These are phyloP conservation scores for Hedya salicella DNA, from an alignment of 2,888 invertebrate species.

Conservation along the genomic window DNA sequence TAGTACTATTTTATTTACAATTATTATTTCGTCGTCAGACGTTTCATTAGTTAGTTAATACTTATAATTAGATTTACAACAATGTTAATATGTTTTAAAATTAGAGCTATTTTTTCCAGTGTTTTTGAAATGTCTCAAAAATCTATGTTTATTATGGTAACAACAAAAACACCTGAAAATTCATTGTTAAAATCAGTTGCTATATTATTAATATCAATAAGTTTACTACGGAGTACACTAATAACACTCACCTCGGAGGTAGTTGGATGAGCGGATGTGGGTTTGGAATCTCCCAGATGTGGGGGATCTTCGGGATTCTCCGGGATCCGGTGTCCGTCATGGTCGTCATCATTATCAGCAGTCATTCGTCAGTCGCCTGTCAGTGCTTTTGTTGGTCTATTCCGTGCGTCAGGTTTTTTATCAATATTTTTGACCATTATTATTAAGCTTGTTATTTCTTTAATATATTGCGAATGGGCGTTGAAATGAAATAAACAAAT, in stretches of 20 bases:
- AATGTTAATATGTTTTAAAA: conserved; percentile 10
- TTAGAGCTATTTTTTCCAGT: background rate
- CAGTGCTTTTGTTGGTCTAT: conserved; percentile 18
- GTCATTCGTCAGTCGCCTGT: conserved; percentile 47
- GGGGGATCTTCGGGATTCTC: conserved; percentile 65
- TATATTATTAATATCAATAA: conserved; percentile 22
- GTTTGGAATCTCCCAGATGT: conserved; percentile 62
- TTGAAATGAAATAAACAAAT: conserved; percentile 50
- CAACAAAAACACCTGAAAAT: conserved; percentile 17
- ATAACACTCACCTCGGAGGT: conserved; percentile 71
- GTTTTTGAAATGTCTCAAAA: conserved; percentile 4
- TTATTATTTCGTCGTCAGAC: background rate
- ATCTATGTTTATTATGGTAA: background rate
- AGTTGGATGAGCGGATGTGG: conserved; percentile 70
- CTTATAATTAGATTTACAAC: conserved; percentile 15
- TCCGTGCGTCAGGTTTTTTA: conserved; percentile 1
- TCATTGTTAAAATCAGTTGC: conserved; percentile 14
- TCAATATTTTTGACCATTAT: background rate
- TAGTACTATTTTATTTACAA: conserved; percentile 34
- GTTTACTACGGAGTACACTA: conserved; percentile 46
- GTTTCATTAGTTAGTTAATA: conserved; percentile 20
- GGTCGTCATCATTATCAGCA: conserved; percentile 48
- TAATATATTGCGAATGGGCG: conserved; percentile 13
- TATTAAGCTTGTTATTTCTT: background rate
- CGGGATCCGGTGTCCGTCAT: conserved; percentile 52